Conservation (phyloP, 2,113 vertebrate genomes). For the Oreochromis tanganicae region DNA sequence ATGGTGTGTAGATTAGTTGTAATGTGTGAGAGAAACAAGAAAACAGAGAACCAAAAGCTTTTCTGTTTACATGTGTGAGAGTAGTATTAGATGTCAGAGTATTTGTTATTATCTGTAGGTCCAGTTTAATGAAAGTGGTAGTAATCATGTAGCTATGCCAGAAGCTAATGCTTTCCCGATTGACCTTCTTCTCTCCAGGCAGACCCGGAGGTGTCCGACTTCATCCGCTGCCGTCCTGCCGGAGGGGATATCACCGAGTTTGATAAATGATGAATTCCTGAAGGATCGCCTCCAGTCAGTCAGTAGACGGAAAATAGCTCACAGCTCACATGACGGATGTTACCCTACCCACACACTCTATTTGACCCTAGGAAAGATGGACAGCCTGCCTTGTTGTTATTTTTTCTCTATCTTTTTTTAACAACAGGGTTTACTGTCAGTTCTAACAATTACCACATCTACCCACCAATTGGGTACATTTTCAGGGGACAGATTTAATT, state of each 20-base stretch:
- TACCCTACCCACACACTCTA: slow-evolving; percentile 22
- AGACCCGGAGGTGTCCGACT: slow-evolving; percentile 55
- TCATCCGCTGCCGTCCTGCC: slow-evolving; percentile 50
- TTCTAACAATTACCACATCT: slow-evolving; percentile 61
- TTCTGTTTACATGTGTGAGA: not conserved
- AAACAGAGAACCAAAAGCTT: not conserved
- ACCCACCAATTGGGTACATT: slow-evolving; percentile 58
- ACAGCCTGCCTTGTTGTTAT: slow-evolving; percentile 39
- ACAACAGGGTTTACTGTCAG: slow-evolving; percentile 53
- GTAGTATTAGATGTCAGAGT: not conserved
- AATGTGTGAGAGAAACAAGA: not conserved
- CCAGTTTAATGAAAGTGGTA: slow-evolving; percentile 33
- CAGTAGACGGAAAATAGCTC: slow-evolving; percentile 60
- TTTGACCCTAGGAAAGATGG: slow-evolving; percentile 50
- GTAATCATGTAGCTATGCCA: slow-evolving; percentile 7
- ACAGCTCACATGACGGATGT: slow-evolving; percentile 52
- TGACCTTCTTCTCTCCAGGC: slow-evolving; percentile 40
- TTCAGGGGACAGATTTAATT: slow-evolving; percentile 64
- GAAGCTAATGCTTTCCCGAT: slow-evolving; percentile 23
- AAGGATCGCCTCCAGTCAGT: slow-evolving; percentile 63
- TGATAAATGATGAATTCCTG: slow-evolving; percentile 66
- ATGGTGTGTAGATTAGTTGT: not conserved
- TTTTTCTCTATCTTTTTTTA: slow-evolving; percentile 48
- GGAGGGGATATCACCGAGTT: slow-evolving; percentile 54
- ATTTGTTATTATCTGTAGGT: slow-evolving; percentile 14